Evolutionary conservation across 2,113 vertebrate genomes (phyloP), one percentile per base, ranked within the genome.

Genomic region (Salvelinus alpinus): DNA sequence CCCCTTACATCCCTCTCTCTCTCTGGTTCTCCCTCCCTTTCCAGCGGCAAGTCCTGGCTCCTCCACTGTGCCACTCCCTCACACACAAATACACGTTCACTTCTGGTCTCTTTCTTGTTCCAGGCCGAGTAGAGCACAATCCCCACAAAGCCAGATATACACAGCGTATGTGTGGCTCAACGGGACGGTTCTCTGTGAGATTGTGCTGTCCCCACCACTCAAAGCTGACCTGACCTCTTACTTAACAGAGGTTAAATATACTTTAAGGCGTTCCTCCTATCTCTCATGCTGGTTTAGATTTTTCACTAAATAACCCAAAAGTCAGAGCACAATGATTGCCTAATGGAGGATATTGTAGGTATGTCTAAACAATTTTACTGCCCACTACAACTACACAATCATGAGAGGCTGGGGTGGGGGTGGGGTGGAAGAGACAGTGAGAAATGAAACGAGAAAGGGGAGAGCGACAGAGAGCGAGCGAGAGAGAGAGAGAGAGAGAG

Each of bases 111-210:
- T 72, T 64, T 78, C 54, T 72, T 47, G 74, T 86, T 73, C 64
- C 62, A 81, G 54, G 82, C 78, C 75, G 82, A 78, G 78, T 79
- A 72, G 80, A 62, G 59, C 7, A 62, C 59, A 85, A 78, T 59
- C 18, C 57, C 4, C 82, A 78, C 82, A 73, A 29, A 73, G 75
- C 84, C 80, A 87, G 82, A 88, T 87, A 81, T 18, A 18, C 67
- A 11, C 60, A 38, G 74, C 67, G 75, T 74, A 57, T 59, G 16
- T 65, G 29, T 66, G 70, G 62, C 51, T 66, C 59, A 18, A 66
- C 3, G 20, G 65, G 16, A 16, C 5, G 29, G 5, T 47, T 47
- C 47, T 29, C 70, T 48, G 9, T 59, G 66, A n/a, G 70, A 18
- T 44, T 44, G 2, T 44, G 38, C 59, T 62, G 3, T 62, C 59